Conservation (phyloP, 1,140 invertebrate genomes). For the Paralvinella palmiformis region DNA sequence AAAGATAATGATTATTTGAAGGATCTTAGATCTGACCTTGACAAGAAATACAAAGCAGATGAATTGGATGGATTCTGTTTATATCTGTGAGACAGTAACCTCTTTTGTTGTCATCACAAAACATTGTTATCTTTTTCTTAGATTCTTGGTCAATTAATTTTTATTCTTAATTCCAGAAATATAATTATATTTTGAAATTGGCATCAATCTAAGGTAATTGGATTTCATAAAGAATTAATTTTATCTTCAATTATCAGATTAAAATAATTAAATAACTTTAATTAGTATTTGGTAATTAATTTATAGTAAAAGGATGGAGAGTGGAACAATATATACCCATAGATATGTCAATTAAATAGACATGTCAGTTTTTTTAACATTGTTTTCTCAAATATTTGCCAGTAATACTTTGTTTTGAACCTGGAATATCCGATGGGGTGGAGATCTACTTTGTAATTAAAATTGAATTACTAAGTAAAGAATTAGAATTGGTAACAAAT, state of each 20-base stretch:
- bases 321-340: too few relatives aligned
- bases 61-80: constrained; percentile 78
- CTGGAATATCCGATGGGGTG: too few relatives aligned
- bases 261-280: background rate
- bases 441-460: too few relatives aligned
- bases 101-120: background rate
- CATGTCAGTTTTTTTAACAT: too few relatives aligned
- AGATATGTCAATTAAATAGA: too few relatives aligned
- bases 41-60: constrained; percentile 39
- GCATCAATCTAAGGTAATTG: background rate
- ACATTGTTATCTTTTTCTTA: background rate
- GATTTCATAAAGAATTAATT: background rate
- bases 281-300: too few relatives aligned
- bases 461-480: too few relatives aligned
- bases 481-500: too few relatives aligned
- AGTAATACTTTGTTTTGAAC: too few relatives aligned
- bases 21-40: constrained; percentile 40
- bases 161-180: background rate
- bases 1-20: constrained; percentile 44
- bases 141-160: background rate
- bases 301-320: too few relatives aligned
- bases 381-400: too few relatives aligned
- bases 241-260: background rate
- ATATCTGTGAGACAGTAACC: constrained; percentile 61
- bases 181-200: background rate